A percentile compares a stretch with the other conserved stretches of the same genome.
phyloP scores from a whole-genome alignment of 2,888 invertebrate species.

The Pristionchus japonicus region DNA sequence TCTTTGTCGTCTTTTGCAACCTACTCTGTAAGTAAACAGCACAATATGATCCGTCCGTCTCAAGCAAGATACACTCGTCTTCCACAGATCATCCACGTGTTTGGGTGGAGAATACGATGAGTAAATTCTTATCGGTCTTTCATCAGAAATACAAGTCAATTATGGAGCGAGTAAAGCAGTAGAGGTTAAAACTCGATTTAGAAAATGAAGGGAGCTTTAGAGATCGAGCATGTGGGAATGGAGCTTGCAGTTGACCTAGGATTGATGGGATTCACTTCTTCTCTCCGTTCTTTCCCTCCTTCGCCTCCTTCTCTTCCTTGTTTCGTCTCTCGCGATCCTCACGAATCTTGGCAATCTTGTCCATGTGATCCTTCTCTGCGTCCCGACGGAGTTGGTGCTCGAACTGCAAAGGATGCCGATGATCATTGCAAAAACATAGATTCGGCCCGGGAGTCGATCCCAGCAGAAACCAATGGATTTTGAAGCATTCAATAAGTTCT shows the following conservation, averaged over 20 bases:
- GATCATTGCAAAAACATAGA: too few species aligned
- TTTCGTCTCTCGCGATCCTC: not conserved
- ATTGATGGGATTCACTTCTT: not conserved
- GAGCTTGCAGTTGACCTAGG: not conserved
- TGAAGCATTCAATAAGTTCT: too few species aligned
- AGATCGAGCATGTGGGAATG: not conserved
- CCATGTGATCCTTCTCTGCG: not conserved
- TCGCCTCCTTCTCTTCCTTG: not conserved
- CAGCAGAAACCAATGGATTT: too few species aligned
- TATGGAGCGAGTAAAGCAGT: not conserved
- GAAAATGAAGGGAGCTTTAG: not conserved
- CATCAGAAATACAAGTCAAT: not conserved
- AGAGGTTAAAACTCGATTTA: not conserved
- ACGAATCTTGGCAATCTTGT: not conserved
- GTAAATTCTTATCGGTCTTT: not conserved
- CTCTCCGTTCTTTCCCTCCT: too few species aligned
- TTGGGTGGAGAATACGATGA: not conserved
- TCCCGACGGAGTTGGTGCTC: conserved; percentile 28
- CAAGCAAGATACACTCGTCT: not conserved
- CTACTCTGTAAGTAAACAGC: too few species aligned
- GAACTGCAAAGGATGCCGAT: conserved; percentile 26
- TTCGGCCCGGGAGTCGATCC: too few species aligned
- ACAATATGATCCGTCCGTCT: too few species aligned
- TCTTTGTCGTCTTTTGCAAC: too few species aligned
- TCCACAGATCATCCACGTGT: not conserved